phyloP scores from a whole-genome alignment of 2,888 invertebrate species.

The Poecilus cupreus region DNA sequence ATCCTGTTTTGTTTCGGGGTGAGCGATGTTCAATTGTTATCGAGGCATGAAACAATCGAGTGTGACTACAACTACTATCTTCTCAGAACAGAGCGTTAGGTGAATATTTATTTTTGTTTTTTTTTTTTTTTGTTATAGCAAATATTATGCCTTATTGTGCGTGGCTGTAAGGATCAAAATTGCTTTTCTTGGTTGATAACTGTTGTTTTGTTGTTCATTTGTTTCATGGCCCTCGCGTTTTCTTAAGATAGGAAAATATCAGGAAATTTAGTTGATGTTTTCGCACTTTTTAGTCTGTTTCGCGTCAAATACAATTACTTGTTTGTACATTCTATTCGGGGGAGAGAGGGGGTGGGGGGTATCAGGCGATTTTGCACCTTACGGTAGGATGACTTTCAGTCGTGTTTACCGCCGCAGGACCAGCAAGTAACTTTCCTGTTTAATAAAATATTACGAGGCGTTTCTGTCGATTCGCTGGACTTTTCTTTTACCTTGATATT shows the following conservation, averaged over 20 bases:
- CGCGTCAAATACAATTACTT: conserved; percentile 46
- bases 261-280: background rate
- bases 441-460: conserved; percentile 55
- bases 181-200: background rate
- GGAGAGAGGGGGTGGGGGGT: background rate
- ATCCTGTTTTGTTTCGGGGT: conserved; percentile 11
- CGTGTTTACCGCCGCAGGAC: background rate
- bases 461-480: conserved; percentile 45
- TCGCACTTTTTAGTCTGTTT: conserved; percentile 8
- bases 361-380: conserved; percentile 28
- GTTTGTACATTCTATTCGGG: conserved; percentile 48
- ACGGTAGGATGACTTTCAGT: background rate
- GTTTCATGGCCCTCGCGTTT: background rate
- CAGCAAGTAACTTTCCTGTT: conserved; percentile 53
- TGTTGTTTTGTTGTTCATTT: conserved; percentile 37
- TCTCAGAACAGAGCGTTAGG: conserved; percentile 48
- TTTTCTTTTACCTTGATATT: conserved; percentile 57
- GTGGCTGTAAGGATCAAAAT: conserved; percentile 3
- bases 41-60: conserved; percentile 26
- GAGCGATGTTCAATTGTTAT: conserved; percentile 14
- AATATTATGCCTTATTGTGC: background rate
- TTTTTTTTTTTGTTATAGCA: background rate
- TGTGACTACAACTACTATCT: background rate
- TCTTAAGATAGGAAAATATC: background rate
- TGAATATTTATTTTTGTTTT: conserved; percentile 49